Evolutionary conservation across 2,113 vertebrate genomes (phyloP), one percentile per base, ranked within the genome.

Genomic region (Phaetusa simplex): DNA sequence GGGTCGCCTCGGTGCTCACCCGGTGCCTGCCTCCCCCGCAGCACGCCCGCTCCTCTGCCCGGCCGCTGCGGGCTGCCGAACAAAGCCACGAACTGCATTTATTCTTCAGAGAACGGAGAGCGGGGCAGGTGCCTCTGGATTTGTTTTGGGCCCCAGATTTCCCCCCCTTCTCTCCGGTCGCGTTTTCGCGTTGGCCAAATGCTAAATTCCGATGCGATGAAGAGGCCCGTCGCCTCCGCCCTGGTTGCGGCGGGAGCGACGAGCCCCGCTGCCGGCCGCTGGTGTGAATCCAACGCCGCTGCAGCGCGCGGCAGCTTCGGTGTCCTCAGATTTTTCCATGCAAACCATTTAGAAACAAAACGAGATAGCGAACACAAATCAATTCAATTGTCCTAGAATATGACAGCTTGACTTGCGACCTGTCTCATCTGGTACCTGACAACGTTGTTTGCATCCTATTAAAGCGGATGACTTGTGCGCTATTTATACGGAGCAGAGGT

Each of bases 381-480:
- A 93, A 67, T 92, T 66, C 82, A 45, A 59, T 90, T 73, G 90
- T 88, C 92, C 94, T 43, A 27, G 72, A 86, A 59, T 83, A 59
- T 45, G 93, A 71, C 90, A 88, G 93, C 72, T 80, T 83, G 90
- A 74, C 76, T 95, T 65, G 65, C 30, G 53, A 81, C 91, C 94
- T 67, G 88, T 61, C 78, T 72, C 81, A 76, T 89, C 87, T 55
- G 45, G 53, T 66, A 59, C 73, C 32, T 83, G 97, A 90, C 78
- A 71, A 73, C 20, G 50, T 43, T 81, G 70, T 94, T 66, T 94
- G 94, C 85, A 93, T 95, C 88, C 88, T 53, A 49, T 96, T 96
- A 85, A 67, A 83, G 53, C 14, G 29, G 43, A 45, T 86, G 91
- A 86, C 56, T 53, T 76, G 74, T 38, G 58, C 38, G 21, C 78